Percentiles rank a stretch among this genome's conserved stretches.
These are phyloP conservation scores for Volucella inanis DNA, from an alignment of 2,888 invertebrate genomes.

Conservation along the genomic window DNA sequence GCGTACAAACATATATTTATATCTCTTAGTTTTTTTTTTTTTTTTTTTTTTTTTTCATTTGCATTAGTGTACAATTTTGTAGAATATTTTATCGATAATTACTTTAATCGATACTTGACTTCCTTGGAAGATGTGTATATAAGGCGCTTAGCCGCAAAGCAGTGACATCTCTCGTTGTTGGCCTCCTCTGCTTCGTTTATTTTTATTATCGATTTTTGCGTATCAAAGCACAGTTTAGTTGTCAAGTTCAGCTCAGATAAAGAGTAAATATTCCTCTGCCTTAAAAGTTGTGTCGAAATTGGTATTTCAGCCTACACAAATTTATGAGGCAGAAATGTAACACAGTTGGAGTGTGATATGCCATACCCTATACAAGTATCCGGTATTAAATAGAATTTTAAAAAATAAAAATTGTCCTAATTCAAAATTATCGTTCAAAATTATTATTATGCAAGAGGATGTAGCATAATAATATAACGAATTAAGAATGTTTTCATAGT, in stretches of 20 bases:
- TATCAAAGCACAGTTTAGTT: slow-evolving; percentile 27
- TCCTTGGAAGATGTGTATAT: slow-evolving; percentile 66
- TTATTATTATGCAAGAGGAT: background rate
- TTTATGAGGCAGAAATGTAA: too few species aligned
- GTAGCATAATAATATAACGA: too few species aligned
- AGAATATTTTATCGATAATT: slow-evolving; percentile 82
- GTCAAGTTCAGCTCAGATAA: slow-evolving; percentile 20
- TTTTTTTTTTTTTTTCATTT: slow-evolving; percentile 28
- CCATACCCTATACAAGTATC: background rate
- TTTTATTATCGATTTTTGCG: slow-evolving; percentile 34
- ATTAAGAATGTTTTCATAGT: too few species aligned
- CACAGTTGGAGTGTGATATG: background rate
- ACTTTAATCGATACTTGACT: slow-evolving; percentile 80
- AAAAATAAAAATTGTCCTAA: too few species aligned
- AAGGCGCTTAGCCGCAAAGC: background rate
- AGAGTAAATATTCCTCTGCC: slow-evolving; percentile 39
- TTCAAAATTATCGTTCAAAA: too few species aligned
- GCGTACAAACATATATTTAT: slow-evolving; percentile 37
- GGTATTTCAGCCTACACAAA: background rate
- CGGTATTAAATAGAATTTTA: too few species aligned
- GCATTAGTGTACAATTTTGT: slow-evolving; percentile 62
- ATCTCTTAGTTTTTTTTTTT: slow-evolving; percentile 45
- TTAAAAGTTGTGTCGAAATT: slow-evolving; percentile 30
- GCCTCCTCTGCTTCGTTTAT: slow-evolving; percentile 33
- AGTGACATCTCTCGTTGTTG: slow-evolving; percentile 16